Evolutionary conservation across 2,888 invertebrate species (phyloP), one percentile per base, ranked within the genome.

Genomic region (Sycophila texana): DNA sequence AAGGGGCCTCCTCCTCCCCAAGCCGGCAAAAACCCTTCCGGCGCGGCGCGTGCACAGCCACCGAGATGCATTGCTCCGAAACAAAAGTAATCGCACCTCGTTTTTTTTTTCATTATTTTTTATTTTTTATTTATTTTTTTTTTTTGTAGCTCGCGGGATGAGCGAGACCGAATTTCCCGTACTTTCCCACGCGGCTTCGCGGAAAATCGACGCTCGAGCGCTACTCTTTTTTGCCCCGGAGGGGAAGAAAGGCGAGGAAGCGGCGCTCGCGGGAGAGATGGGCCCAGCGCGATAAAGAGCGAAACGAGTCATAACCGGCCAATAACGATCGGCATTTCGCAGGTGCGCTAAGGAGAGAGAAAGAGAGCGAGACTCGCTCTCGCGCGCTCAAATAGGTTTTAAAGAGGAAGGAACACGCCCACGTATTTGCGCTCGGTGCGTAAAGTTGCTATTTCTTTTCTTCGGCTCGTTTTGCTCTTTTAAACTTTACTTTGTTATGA

Each of bases 181-280:
- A 30, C 65, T 65, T 68, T 74, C 78, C 68, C 78, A 74, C 74
- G 65, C 10, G 55, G 49, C 16, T 74, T 74, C 74, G 30, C 58
- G 74, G 79, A 66, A 79, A 79, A 74, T 57, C 65, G 79, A 79
- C 76, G 72, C 79, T 49, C 55, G 20, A n/a, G 63, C 68, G 78
- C 71, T 72, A 77, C 66, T 72, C 2, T 39, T 39, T 39, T 39
- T 39, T 39, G 39, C 39, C 39, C 73, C 68, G 68, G 49, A 51
- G 66, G 12, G 30, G 20, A 2, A 20, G 51, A 30, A 22, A 53
- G 22, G 63, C 53, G 55, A 26, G 26, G 22, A 2, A 4, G 61
- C 61, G 30, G 61, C 61, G 30, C 22, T 66, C 47, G 10, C 3
- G 18, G 60, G 53, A 53, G 55, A 3, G 14, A 20, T 58, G 39